These are phyloP conservation scores for Pangasius krempfi DNA, from an alignment of 2,797 vertebrate genomes.

Conservation along the genomic window DNA sequence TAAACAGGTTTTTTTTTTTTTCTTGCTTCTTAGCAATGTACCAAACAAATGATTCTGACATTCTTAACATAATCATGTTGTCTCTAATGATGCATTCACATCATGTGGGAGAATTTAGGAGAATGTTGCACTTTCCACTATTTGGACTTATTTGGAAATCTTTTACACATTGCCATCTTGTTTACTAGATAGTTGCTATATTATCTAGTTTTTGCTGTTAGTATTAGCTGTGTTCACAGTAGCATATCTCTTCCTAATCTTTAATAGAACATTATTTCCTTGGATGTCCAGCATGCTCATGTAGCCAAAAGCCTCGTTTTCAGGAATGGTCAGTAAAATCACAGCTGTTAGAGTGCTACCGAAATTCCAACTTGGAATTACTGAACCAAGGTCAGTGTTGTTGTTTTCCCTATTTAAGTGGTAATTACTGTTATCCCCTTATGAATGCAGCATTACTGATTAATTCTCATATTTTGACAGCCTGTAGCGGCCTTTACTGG, in stretches of 20 bases:
- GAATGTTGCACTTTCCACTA: neutral
- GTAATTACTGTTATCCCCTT: conserved; percentile 20
- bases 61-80: neutral
- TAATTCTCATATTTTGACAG: conserved; percentile 27
- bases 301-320: neutral
- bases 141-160: neutral
- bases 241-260: neutral
- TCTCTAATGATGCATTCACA: conserved; percentile 7
- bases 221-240: neutral
- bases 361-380: conserved; percentile 21
- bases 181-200: neutral
- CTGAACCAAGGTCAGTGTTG: conserved; percentile 7
- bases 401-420: conserved; percentile 6
- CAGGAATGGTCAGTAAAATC: neutral
- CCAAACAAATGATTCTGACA: conserved; percentile 20
- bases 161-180: neutral
- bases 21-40: neutral
- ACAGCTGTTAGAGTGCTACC: neutral
- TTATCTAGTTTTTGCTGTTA: neutral
- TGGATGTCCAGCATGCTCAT: neutral
- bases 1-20: neutral
- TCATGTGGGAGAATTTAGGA: neutral
- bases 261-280: neutral
- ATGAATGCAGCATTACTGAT: conserved; percentile 12
- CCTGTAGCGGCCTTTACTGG: conserved; percentile 10